phyloP scores from a whole-genome alignment of 2,888 invertebrate genomes.

The Siphonodentalium dalli region DNA sequence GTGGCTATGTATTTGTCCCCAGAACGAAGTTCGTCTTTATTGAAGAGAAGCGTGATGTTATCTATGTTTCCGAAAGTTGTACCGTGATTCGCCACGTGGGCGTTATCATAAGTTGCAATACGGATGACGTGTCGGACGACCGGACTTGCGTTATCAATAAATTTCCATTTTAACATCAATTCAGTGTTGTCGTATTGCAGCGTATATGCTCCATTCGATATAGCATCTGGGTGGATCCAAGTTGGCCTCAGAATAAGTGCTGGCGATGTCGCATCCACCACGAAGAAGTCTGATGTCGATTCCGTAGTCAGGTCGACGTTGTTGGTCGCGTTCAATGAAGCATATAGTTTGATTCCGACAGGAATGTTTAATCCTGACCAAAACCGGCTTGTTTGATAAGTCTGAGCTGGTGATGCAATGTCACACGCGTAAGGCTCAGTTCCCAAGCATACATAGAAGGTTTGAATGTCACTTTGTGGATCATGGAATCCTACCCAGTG shows the following conservation, averaged over 20 bases:
- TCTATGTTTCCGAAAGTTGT: background rate
- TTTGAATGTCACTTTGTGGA: conserved; percentile 5
- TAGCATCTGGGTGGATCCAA: too few relatives aligned
- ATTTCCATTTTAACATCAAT: background rate
- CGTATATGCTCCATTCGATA: too few relatives aligned
- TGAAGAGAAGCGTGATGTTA: background rate
- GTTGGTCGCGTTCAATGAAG: conserved; percentile 21
- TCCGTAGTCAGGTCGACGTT: conserved; percentile 15
- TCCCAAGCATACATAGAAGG: conserved; percentile 6
- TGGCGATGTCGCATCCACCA: conserved; percentile 19
- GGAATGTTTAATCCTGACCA: conserved; percentile 18
- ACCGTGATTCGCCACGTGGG: background rate
- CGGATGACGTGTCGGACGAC: background rate
- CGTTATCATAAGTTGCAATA: background rate
- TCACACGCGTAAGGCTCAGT: conserved; percentile 14
- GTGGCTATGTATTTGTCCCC: conserved; percentile 1
- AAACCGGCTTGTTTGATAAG: conserved; percentile 11
- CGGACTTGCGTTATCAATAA: conserved; percentile 2
- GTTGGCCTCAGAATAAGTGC: conserved; percentile 2
- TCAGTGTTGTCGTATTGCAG: background rate
- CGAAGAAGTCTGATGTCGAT: conserved; percentile 19
- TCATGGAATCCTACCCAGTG: conserved; percentile 9
- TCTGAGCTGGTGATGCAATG: conserved; percentile 11
- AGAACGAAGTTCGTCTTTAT: background rate
- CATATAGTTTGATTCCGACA: conserved; percentile 7